Evolutionary conservation across 1,140 invertebrate genomes (phyloP).

Genomic region (Leucophenga varia): DNA sequence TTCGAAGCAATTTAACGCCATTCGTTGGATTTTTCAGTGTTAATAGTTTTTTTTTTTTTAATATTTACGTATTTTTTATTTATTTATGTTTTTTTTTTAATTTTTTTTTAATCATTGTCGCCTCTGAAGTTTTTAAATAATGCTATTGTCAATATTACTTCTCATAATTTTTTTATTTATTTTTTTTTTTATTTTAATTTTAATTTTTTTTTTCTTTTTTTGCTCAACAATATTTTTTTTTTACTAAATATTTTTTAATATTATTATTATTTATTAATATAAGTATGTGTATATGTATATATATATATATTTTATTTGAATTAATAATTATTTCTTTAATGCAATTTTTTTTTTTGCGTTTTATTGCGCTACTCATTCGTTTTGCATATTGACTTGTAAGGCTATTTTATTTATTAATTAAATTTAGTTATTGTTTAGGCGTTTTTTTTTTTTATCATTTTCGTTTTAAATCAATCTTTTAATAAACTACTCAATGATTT

Average conservation of each 20-base stretch:
- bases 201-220: constrained; percentile 6
- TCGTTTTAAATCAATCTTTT: too few species aligned
- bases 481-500: background rate
- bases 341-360: constrained; percentile 6
- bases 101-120: too few species aligned
- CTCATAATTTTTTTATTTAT: too few species aligned
- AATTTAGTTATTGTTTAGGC: background rate
- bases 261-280: too few species aligned
- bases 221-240: too few species aligned
- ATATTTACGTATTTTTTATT: too few species aligned
- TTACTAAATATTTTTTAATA: too few species aligned
- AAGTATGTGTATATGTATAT: constrained; percentile 14
- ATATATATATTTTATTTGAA: constrained; percentile 17
- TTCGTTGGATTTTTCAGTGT: too few species aligned
- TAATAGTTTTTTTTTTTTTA: background rate
- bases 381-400: constrained; percentile 29
- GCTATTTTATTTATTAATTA: constrained; percentile 16
- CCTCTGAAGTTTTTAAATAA: too few species aligned
- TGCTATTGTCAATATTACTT: too few species aligned
- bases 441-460: background rate
- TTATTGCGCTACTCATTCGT: constrained; percentile 24
- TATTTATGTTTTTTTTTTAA: too few species aligned
- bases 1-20: too few species aligned
- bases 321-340: constrained; percentile 8
- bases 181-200: constrained; percentile 5